Evolutionary conservation across 2,797 vertebrate genomes (phyloP), one percentile per base, ranked within the genome.

Genomic region (Limosa lapponica): DNA sequence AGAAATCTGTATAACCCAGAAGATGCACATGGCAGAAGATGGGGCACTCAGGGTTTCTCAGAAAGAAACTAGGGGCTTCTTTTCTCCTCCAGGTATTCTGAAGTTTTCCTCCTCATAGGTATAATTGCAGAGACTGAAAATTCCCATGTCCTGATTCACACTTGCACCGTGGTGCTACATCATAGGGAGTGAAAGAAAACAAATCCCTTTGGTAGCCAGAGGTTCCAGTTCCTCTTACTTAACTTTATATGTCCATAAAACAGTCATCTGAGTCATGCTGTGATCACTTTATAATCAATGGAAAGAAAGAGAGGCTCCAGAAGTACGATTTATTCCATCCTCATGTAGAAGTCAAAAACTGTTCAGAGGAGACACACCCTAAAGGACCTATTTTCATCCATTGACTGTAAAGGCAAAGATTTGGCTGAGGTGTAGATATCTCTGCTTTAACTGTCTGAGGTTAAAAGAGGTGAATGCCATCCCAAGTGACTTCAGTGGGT

Each of bases 241-340:
- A 79, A 61, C 16, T 88, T 64, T 22, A 86, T 34, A 36, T 46
- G 7, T 48, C 67, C 37, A 13, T 57, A 57, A 73, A 67, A 18
- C 65, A 61, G 41, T 34, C 18, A 37, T 87, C 10, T 57, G 32
- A 82, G 32, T 59, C 51, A 57, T 13, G 3, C 14, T 49, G 28
- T 69, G 51, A 74, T 89, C 16, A 6, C 37, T 87, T 92, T 54
- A 77, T 41, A 95, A 85, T 65, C 67, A 72, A 28, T 58, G 37
- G 64, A 89, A 82, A 71, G 44, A 46, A 44, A 85, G 13, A 85
- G 9, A 15, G 57, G 15, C 27, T 89, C 34, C 57, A 88, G 44
- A 37, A 64, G 13, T n/a, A 22, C 2, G 4, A 54, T 83, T 85
- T 89, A 64, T 81, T 94, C 32, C 44, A 37, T 52, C 20, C 11